phyloP scores from a whole-genome alignment of 2,888 invertebrate species.

The Drosophila stalkeri region DNA sequence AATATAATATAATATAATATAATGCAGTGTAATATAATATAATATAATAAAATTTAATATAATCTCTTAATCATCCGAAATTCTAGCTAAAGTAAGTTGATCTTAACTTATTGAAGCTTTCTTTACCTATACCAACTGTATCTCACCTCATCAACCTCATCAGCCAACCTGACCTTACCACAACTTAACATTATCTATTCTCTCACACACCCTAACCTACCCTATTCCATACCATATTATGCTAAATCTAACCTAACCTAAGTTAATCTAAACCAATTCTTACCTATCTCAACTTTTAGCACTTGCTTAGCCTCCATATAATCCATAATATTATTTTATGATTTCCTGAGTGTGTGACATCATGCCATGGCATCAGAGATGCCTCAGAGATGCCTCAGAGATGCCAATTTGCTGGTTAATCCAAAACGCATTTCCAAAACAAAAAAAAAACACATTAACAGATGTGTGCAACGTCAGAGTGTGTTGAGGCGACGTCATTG shows the following conservation, averaged over 20 bases:
- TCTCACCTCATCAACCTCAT: not conserved
- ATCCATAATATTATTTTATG: not conserved
- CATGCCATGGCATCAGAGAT: constrained; percentile 26
- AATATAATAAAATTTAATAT: too few relatives aligned
- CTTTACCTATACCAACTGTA: not conserved
- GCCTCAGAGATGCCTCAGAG: too few relatives aligned
- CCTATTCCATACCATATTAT: not conserved
- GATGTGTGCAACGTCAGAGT: constrained; percentile 67
- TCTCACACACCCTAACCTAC: not conserved
- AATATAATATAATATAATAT: too few relatives aligned
- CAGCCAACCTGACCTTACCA: not conserved
- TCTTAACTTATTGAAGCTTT: too few relatives aligned
- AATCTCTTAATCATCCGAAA: too few relatives aligned
- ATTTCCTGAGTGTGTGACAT: constrained; percentile 17
- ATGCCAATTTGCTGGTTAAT: constrained; percentile 44
- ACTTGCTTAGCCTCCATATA: not conserved
- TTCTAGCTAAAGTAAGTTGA: too few relatives aligned
- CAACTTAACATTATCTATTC: not conserved
- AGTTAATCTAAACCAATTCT: not conserved
- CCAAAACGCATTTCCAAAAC: constrained; percentile 66
- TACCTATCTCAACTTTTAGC: not conserved
- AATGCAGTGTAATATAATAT: too few relatives aligned
- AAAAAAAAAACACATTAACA: not conserved
- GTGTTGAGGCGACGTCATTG: constrained; percentile 53
- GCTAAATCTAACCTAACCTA: too few relatives aligned